Evolutionary conservation across 2,113 vertebrate genomes (phyloP), one percentile per base, ranked within the genome.

Genomic region (Orycteropus afer): DNA sequence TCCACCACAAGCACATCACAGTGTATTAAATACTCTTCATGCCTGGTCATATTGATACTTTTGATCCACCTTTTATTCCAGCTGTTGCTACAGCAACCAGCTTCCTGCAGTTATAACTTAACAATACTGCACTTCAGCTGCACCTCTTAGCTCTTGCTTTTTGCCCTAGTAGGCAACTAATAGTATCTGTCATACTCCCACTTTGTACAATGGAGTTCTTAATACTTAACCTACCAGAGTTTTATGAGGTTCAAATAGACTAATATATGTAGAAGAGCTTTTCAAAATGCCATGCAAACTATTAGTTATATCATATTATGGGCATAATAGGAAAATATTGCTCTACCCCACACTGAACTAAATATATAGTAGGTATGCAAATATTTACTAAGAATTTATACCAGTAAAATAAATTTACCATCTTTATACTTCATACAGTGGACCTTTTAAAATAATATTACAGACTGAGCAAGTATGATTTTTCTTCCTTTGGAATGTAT

Each of bases 401-500:
- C 37, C 47, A 71, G 42, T 59, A 67, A 85, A 71, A 85, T 47
- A 59, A 71, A 71, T 51, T 63, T 71, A 27, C 47, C 29, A 77
- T 91, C 40, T n/a, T n/a, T n/a, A n/a, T 65, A 74, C 45, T 85
- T 92, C n/a, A 77, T 42, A 76, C 10, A 67, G 29, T 85, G 13
- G 34, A 61, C n/a, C 29, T 90, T 90, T 59, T 37, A 63, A 77
- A 67, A 32, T 65, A 53, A 61, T 77, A 40, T 37, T 32, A 59
- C 61, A 55, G 10, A 13, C 14, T 55, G 34, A 53, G 42, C 7
- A 40, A 40, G 7, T 51, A 7, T 47, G 7, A 0, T 49, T 81
- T 71, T 96, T 91, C 69, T 91, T 80, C 71, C 67, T 87, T 82
- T 15, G 77, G 34, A 87, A 95, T 81, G 55, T 91, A 91, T 87